Evolutionary conservation across 2,797 vertebrate genomes (phyloP), one percentile per base, ranked within the genome.

Genomic region (Chelon auratus): DNA sequence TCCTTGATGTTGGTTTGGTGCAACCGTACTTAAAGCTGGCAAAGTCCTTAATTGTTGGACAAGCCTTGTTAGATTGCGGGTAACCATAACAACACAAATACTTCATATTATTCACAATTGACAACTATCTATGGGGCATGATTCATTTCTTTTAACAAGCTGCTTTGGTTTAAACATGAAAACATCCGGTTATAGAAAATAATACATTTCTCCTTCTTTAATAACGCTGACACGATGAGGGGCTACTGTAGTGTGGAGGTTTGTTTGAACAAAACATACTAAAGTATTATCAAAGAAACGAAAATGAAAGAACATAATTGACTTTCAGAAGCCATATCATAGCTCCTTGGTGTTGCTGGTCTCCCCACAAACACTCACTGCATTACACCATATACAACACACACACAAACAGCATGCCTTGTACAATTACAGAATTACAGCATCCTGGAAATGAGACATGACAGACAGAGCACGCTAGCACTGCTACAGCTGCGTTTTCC

Each of bases 361-460:
- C 2, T 52, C 61, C 36, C 39, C 20, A 62, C 50, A n/a, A 51
- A 22, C 48, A 39, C 8, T 2, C 18, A n/a, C 11, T n/a, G 30
- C 18, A 12, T 14, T 18, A 22, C 50, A 24, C 50, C 11, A 17
- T n/a, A 6, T 15, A 47, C 17, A 17, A 17, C 48, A 50, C 15
- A 48, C 33, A 30, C 66, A 50, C 20, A 43, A 15, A 37, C 20
- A 52, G 20, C 20, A 62, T 39, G 68, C 40, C 78, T 83, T 92
- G 90, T 91, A 87, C 89, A 90, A 91, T 92, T 92, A 91, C 83
- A 86, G 86, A 90, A 87, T 89, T 85, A 92, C 87, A 91, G 80
- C 74, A 75, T 81, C 73, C 80, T 77, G 85, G 81, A 92, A 89
- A 92, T 91, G 80, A 89, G 88, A 93, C 93, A 92, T 91, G 91